Evolutionary conservation across 1,140 invertebrate species (phyloP).

Genomic region (Drosophila pectinifera): DNA sequence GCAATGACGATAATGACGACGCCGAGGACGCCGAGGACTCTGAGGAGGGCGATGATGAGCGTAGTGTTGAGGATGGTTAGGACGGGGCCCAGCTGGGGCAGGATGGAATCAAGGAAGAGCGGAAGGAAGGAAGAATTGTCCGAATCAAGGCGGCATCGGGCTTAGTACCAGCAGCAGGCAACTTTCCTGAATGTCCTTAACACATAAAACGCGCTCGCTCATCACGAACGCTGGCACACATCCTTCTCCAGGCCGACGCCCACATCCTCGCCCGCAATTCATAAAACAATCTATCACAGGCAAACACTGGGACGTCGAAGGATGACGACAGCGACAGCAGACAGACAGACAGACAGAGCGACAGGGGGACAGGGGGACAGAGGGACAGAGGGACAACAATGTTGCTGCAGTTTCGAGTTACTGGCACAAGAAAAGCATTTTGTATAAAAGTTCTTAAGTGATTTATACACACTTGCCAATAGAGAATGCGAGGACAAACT

Average conservation of each 20-base stretch:
- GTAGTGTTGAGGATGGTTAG: conserved; percentile 2
- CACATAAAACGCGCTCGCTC: conserved; percentile 58
- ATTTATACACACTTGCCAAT: conserved; percentile 77
- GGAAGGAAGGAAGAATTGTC: conserved; percentile 15
- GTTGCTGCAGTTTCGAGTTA: conserved; percentile 66
- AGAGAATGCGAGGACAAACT: conserved; percentile 21
- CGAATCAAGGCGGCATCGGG: conserved; percentile 25
- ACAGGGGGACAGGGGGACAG: no score
- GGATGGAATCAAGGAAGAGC: neutral
- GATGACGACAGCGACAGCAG: neutral
- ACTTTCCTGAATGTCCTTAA: conserved; percentile 65
- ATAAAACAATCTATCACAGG: conserved; percentile 64
- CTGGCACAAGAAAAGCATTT: conserved; percentile 57
- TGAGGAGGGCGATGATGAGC: conserved; percentile 1
- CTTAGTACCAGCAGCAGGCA: no score
- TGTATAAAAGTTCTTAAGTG: conserved; percentile 78
- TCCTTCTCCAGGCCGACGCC: neutral
- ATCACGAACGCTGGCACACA: neutral
- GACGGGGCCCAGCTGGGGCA: neutral
- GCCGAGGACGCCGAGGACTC: no score
- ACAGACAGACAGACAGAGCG: no score
- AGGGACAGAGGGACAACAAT: conserved; percentile 21
- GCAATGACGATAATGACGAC: conserved; percentile 10
- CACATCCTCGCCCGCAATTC: conserved; percentile 51
- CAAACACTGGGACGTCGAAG: conserved; percentile 10